Conservation (phyloP, 2,888 invertebrate species). For the Deilephila elpenor region DNA sequence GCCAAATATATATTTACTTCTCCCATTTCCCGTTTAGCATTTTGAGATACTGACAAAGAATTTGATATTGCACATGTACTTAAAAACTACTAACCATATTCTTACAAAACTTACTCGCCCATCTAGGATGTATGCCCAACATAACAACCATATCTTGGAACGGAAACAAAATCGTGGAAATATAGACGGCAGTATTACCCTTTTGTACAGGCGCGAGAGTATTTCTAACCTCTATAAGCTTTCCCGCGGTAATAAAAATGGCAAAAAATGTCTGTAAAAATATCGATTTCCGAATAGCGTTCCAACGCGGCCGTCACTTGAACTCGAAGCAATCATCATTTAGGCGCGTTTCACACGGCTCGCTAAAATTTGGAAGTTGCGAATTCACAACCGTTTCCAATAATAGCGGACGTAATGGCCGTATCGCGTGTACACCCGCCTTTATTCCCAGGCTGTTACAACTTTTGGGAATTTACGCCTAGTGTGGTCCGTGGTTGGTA, state of each 20-base stretch:
- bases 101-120: too few species aligned
- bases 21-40: too few species aligned
- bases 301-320: background rate
- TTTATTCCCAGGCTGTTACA: background rate
- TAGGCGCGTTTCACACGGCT: constrained; percentile 8
- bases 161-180: too few species aligned
- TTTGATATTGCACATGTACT: too few species aligned
- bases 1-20: too few species aligned
- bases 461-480: constrained; percentile 9
- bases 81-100: too few species aligned
- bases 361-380: constrained; percentile 9
- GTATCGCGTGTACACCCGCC: constrained; percentile 23
- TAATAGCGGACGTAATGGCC: constrained; percentile 15
- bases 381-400: constrained; percentile 18
- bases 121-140: too few species aligned
- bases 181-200: too few species aligned
- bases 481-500: constrained; percentile 3
- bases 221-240: too few species aligned
- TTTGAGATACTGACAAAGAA: too few species aligned
- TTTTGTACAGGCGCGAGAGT: too few species aligned
- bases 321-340: background rate
- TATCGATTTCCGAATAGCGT: background rate
- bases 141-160: too few species aligned
- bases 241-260: background rate
- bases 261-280: constrained; percentile 2